Evolutionary conservation across 2,797 vertebrate species (phyloP), one percentile per base, ranked within the genome.

Genomic region (Falco novaeseelandiae): DNA sequence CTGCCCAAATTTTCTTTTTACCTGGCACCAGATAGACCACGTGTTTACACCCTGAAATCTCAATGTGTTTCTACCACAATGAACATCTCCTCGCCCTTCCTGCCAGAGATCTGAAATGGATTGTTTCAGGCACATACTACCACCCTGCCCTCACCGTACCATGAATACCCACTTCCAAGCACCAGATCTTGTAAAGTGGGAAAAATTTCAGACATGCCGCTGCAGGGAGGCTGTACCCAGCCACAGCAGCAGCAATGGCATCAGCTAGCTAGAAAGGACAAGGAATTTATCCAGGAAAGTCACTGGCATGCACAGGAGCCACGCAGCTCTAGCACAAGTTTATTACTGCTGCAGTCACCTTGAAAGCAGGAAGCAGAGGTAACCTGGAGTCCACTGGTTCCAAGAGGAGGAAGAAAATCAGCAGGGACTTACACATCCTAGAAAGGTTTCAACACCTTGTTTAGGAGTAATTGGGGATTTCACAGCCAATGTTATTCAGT

Each of bases 81-180:
- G 1, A 54, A 61, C 0, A 0, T 44, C 32, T 70, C 21, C 44
- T 69, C 40, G n/a, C 5, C 4, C 11, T 48, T 32, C 23, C 30
- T 38, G 30, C n/a, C 49, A 65, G 59, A 79, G 29, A 57, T 52
- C 25, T 32, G 42, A 58, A 73, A 40, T 4, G 22, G 26, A 34
- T 15, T 23, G 17, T n/a, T 72, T 65, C 26, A 48, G 25, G 36
- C 23, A 80, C 17, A 14, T 10, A 27, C 9, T 76, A 36, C 25
- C 18, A 52, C 11, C 8, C 22, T 57, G 27, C 11, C 25, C 11
- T 15, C 2, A 1, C 19, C 46, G 19, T 23, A 40, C 48, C 48
- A 20, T 6, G 12, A 85, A 62, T 9, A n/a, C 1, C 27, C 19
- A 22, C 18, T 19, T 73, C 30, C 20, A 46, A 86, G 22, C 9